phyloP scores from a whole-genome alignment of 2,888 invertebrate genomes.

The Plebejus melissa region DNA sequence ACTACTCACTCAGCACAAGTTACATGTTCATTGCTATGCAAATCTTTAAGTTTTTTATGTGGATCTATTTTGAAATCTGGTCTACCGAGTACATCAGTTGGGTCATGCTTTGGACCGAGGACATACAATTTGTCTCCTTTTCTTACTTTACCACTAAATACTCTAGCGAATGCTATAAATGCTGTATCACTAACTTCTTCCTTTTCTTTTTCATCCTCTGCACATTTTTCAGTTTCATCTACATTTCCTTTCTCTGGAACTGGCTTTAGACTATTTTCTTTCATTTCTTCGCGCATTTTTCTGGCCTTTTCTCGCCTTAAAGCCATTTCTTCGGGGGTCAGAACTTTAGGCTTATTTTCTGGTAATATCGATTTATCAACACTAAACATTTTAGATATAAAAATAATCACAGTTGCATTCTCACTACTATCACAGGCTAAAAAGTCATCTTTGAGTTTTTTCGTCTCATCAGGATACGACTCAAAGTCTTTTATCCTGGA shows the following conservation, averaged over 20 bases:
- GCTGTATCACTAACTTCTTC: constrained; percentile 78
- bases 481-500: constrained; percentile 83
- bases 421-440: constrained; percentile 82
- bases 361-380: constrained; percentile 87
- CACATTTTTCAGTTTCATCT: constrained; percentile 49
- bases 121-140: constrained; percentile 89
- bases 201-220: constrained; percentile 60
- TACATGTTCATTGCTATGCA: constrained; percentile 81
- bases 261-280: constrained; percentile 49
- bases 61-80: constrained; percentile 65
- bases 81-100: constrained; percentile 75
- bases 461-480: constrained; percentile 83
- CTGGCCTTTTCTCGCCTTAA: constrained; percentile 83
- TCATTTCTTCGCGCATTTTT: constrained; percentile 81
- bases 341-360: constrained; percentile 87
- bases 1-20: constrained; percentile 76
- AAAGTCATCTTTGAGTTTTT: constrained; percentile 84
- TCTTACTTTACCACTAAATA: constrained; percentile 92
- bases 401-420: constrained; percentile 84
- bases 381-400: constrained; percentile 95
- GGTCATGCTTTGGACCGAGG: constrained; percentile 93
- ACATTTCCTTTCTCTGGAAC: constrained; percentile 42
- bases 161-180: constrained; percentile 94
- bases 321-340: constrained; percentile 86
- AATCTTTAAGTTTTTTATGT: constrained; percentile 77